phyloP scores from a whole-genome alignment of 2,888 invertebrate genomes.

The Mesorhabditis belari region DNA sequence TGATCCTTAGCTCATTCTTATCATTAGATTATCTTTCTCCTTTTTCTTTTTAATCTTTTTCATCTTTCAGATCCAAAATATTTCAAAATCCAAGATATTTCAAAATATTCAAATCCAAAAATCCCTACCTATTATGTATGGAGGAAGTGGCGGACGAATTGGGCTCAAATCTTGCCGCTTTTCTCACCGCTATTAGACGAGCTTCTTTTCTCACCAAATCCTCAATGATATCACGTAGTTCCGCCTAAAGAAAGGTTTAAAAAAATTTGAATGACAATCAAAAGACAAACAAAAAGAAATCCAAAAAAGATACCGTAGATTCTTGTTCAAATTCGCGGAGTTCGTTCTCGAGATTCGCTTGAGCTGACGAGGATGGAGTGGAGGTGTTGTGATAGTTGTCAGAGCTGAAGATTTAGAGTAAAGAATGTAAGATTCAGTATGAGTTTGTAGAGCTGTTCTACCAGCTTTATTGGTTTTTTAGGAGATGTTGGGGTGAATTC shows the following conservation, averaged over 20 bases:
- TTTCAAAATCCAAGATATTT: too few relatives aligned
- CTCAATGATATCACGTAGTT: conserved; percentile 23
- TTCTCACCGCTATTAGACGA: conserved; percentile 25
- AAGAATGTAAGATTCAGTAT: neutral
- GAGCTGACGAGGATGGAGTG: conserved; percentile 32
- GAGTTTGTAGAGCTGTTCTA: too few relatives aligned
- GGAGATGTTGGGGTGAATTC: too few relatives aligned
- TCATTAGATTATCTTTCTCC: too few relatives aligned
- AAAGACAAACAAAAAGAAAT: neutral
- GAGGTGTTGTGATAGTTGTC: conserved; percentile 33
- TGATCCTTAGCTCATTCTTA: too few relatives aligned
- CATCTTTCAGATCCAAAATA: too few relatives aligned
- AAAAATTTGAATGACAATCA: neutral
- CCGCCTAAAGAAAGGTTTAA: conserved; percentile 8
- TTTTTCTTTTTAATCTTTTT: too few relatives aligned
- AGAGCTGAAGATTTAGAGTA: conserved; percentile 8
- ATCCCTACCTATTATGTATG: conserved; percentile 28
- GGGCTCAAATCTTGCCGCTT: conserved; percentile 25
- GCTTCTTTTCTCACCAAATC: conserved; percentile 20
- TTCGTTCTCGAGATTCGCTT: conserved; percentile 5
- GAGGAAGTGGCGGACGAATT: conserved; percentile 29
- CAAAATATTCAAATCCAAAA: neutral
- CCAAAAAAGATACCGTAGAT: neutral
- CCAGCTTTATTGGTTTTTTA: too few relatives aligned
- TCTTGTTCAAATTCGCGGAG: neutral